phyloP scores from a whole-genome alignment of 2,888 invertebrate species.

The Ceramica pisi region DNA sequence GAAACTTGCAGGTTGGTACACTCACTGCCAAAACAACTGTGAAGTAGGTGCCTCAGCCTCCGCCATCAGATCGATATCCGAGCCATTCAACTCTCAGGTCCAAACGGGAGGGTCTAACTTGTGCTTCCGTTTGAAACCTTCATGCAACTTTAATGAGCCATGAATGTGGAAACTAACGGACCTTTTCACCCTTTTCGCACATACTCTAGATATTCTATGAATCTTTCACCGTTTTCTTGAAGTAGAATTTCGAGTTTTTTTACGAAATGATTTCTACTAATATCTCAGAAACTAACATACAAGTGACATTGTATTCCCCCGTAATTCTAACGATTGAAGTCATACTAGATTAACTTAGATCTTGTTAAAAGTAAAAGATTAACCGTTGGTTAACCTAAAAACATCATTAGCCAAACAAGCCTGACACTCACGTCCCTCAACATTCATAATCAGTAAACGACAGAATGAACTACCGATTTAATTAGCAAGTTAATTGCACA shows the following conservation, averaged over 20 bases:
- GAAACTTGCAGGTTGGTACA: constrained; percentile 20
- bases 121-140: constrained; percentile 39
- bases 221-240: constrained; percentile 18
- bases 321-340: not conserved
- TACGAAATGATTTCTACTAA: not conserved
- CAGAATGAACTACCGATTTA: constrained; percentile 64
- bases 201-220: constrained; percentile 28
- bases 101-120: constrained; percentile 45
- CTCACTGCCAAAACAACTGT: constrained; percentile 3
- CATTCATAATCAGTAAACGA: constrained; percentile 55
- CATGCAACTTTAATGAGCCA: constrained; percentile 61
- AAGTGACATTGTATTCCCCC: not conserved
- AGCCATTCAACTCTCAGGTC: constrained; percentile 49
- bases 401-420: constrained; percentile 32
- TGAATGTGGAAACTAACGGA: constrained; percentile 61
- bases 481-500: constrained; percentile 65
- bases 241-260: not conserved
- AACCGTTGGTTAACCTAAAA: not conserved
- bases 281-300: too few relatives aligned
- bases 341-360: not conserved
- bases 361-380: not conserved
- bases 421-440: constrained; percentile 27
- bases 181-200: constrained; percentile 43
- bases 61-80: constrained; percentile 39
- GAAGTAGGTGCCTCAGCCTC: constrained; percentile 3